Evolutionary conservation across 2,888 invertebrate species (phyloP).

Genomic region (Torymus aiolomorphi): DNA sequence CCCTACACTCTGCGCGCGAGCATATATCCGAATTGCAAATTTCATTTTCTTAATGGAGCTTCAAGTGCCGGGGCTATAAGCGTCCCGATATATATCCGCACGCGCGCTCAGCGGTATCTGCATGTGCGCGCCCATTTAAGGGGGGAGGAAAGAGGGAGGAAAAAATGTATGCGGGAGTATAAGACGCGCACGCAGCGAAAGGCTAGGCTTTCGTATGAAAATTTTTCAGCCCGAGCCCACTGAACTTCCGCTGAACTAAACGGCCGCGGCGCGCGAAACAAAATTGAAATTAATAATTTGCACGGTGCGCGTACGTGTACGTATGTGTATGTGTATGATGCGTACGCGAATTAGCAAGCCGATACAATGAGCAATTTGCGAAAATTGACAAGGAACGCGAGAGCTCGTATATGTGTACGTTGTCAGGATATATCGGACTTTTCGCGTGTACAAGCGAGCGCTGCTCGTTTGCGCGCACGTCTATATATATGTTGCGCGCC

Average conservation of each 20-base stretch:
- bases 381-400: slow-evolving; percentile 41
- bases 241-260: too few species aligned
- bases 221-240: too few species aligned
- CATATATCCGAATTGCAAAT: slow-evolving; percentile 66
- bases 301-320: too few species aligned
- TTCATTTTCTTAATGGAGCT: slow-evolving; percentile 71
- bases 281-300: slow-evolving; percentile 54
- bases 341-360: slow-evolving; percentile 26
- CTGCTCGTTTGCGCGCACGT: too few species aligned
- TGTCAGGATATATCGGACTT: too few species aligned
- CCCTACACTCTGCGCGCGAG: not conserved
- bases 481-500: not conserved
- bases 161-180: not conserved
- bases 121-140: too few species aligned
- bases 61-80: slow-evolving; percentile 44
- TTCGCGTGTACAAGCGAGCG: too few species aligned
- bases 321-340: too few species aligned
- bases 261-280: too few species aligned
- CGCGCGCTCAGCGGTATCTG: not conserved
- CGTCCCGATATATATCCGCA: slow-evolving; percentile 23
- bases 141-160: not conserved
- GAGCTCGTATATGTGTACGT: too few species aligned
- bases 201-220: too few species aligned
- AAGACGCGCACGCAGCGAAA: not conserved
- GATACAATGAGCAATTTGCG: slow-evolving; percentile 45